Evolutionary conservation across 2,888 invertebrate species (phyloP), one percentile per base, ranked within the genome.

Genomic region (Platypus cylindrus): DNA sequence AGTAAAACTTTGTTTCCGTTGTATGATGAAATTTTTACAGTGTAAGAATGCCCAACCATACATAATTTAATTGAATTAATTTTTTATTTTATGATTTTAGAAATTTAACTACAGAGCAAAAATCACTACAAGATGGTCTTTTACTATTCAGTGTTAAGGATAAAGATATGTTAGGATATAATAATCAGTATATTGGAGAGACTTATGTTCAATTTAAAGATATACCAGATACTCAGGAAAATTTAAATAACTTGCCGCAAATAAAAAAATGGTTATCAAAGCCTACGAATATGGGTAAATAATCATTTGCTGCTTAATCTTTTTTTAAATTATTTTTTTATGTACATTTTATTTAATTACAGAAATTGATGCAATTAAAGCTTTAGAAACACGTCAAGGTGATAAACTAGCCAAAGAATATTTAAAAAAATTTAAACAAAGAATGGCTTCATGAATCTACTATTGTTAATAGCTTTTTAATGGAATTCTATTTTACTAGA

Each of bases 141-240:
- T 60, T 97, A 36, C 73, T 85, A 45, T 85, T 98, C 54, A 83
- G 89, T 45, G 73, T 97, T 9, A 97, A 97, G 67, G 97, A 97
- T 64, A 90, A 91, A 60, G 95, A 97, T 62, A 77, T 93, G 62
- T 75, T 94, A 60, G 82, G 87, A 33, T 75, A 90, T 58, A 76
- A 78, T 50, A 91, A 90, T 59, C 87, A 90, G 54, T 94, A 94
- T 64, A 80, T 95, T 46, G 94, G 93, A 5, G 97, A 97, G 64
- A 86, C 89, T 24, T 94, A 86, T 62, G 58, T 94, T 18, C 73
- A 80, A 49, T 80, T 95, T 61, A 71, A 68, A 41, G 80, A 84
- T 51, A 71, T 89, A 47, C 71, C 75, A 9, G 71, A 70, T 45
- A 73, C 74, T 1, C 67, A 66, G 1, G 66, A 70, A 34, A 68